Evolutionary conservation across 53 echinoderm and acorn worm genomes (phyloP).

Genomic region (Astropecten irregularis): DNA sequence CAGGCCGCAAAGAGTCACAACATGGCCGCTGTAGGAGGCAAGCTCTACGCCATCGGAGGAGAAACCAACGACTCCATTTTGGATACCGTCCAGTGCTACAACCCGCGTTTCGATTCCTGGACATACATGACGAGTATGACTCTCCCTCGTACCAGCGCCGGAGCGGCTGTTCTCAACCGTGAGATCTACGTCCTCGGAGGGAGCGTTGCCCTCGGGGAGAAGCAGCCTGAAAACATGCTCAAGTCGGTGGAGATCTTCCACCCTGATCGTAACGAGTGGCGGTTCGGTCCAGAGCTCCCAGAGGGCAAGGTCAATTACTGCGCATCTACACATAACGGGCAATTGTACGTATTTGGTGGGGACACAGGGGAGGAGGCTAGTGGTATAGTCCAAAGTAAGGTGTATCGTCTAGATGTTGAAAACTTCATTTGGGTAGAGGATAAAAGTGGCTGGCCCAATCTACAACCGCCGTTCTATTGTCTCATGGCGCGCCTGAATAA

Average conservation of each 20-base stretch:
- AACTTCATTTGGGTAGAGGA: conserved; percentile 84
- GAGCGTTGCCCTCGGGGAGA: conserved; percentile 90
- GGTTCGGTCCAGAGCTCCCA: conserved; percentile 98
- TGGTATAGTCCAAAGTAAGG: conserved; percentile 59
- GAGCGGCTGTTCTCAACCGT: conserved; percentile 80
- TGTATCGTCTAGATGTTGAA: conserved; percentile 65
- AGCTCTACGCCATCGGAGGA: conserved; percentile 87
- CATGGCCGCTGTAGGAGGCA: conserved; percentile 80
- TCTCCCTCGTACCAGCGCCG: conserved; percentile 87
- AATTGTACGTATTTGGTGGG: conserved; percentile 85
- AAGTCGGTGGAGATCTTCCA: conserved; percentile 99
- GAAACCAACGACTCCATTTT: conserved; percentile 83
- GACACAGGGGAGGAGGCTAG: conserved; percentile 72
- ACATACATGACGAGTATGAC: conserved; percentile 84
- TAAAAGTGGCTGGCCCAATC: conserved; percentile 75
- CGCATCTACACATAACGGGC: conserved; percentile 72
- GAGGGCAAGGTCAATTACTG: conserved; percentile 86
- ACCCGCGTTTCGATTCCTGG: conserved; percentile 87
- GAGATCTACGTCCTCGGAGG: conserved; percentile 98
- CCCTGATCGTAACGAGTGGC: conserved; percentile 97
- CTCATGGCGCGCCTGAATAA: conserved; percentile 89
- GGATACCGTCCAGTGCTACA: conserved; percentile 85
- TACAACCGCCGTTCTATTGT: conserved; percentile 81
- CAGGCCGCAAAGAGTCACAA: conserved; percentile 79
- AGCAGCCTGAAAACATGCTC: conserved; percentile 95